Evolutionary conservation across 2,797 vertebrate genomes (phyloP), one percentile per base, ranked within the genome.

Genomic region (Ptychadena robeensis): DNA sequence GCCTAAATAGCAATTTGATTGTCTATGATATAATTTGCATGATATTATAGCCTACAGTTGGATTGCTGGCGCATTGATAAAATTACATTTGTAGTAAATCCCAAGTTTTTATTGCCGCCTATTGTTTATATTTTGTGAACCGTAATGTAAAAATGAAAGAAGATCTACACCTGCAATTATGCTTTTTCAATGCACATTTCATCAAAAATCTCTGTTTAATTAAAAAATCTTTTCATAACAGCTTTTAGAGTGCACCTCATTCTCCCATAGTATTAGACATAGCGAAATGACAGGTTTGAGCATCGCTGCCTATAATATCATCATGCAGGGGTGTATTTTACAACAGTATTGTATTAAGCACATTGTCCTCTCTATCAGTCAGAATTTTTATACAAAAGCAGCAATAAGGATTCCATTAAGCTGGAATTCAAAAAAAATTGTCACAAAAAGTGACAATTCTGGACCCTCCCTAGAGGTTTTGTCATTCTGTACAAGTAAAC

Each of bases 21-120:
- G 7, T 65, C 22, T 77, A 53, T 31, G 31, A 65, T 64, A 75
- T 65, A 31, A 73, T 77, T 65, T 77, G 31, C 74, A 48, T 78
- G n/a, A 34, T 64, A 53, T 35, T 48, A 78, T 67, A 67, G 12
- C 44, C 18, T 78, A 67, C 37, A 22, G 31, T 25, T 12, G 25
- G 30, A 78, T 67, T 44, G 38, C 34, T 78, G 30, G 38, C 74
- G 48, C 38, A 66, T 40, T 25, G n/a, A 65, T 67, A 78, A 10
- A 67, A 31, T 67, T 48, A 67, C 6, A 76, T 76, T 59, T 63
- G 25, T 35, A 31, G 40, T 64, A 66, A 32, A 37, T 59, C 22
- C 53, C 3, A 40, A 53, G 38, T n/a, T 78, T 68, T 53, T 18
- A 37, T 64, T 75, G 34, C 25, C 38, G 27, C 35, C 32, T 69